Evolutionary conservation across 2,797 vertebrate species (phyloP).

Genomic region (Pelodytes ibericus): DNA sequence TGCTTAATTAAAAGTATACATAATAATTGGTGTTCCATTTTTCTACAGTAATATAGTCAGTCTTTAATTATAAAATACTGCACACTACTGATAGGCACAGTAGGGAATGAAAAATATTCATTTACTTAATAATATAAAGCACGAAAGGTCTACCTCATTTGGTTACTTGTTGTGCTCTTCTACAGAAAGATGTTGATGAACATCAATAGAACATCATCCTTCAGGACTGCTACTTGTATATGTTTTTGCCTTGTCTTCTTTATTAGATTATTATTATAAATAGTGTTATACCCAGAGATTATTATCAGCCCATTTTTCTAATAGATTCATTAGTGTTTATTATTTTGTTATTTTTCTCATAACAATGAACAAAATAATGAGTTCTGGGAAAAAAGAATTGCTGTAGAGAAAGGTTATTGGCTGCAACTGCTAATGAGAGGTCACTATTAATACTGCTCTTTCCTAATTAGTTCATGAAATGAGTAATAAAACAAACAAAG

Average conservation of each 20-base stretch:
- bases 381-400: slow-evolving; percentile 33
- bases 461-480: slow-evolving; percentile 49
- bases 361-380: slow-evolving; percentile 36
- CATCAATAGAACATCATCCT: too few species aligned
- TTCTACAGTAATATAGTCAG: too few species aligned
- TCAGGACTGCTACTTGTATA: not conserved
- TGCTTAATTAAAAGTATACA: too few species aligned
- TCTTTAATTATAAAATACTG: too few species aligned
- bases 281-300: not conserved
- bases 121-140: too few species aligned
- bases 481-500: slow-evolving; percentile 43
- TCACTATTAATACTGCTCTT: slow-evolving; percentile 27
- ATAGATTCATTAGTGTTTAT: not conserved
- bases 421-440: slow-evolving; percentile 42
- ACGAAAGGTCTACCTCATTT: too few species aligned
- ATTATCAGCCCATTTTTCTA: not conserved
- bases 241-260: not conserved
- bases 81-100: too few species aligned
- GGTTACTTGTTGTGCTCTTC: too few species aligned
- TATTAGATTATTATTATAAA: not conserved
- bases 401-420: slow-evolving; percentile 43
- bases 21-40: too few species aligned
- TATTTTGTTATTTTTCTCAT: slow-evolving; percentile 15
- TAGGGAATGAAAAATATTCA: too few species aligned
- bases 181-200: too few species aligned